A percentile compares a stretch with the other conserved stretches of the same genome.
phyloP scores from a whole-genome alignment of 1,140 invertebrate genomes.

The Temnothorax curvispinosus region DNA sequence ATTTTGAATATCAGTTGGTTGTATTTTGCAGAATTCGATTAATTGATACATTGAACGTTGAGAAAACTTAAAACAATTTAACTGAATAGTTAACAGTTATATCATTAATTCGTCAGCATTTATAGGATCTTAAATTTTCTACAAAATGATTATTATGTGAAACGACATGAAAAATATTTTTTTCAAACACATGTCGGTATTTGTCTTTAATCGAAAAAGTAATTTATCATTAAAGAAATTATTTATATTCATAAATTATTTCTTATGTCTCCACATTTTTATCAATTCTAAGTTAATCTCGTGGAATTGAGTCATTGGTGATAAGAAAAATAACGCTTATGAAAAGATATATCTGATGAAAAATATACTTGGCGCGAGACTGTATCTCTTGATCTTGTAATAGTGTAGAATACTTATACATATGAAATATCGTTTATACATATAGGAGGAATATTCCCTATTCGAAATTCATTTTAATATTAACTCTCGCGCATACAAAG shows the following conservation, averaged over 20 bases:
- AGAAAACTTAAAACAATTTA: not conserved
- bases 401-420: conserved; percentile 19
- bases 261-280: not conserved
- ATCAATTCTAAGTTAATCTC: conserved; percentile 29
- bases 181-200: not conserved
- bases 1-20: not conserved
- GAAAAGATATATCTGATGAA: not conserved
- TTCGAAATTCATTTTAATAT: conserved; percentile 30
- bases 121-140: not conserved
- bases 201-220: not conserved
- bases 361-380: not conserved
- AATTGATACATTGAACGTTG: not conserved
- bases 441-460: not conserved
- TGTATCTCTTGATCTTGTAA: not conserved
- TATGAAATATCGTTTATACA: not conserved
- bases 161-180: not conserved
- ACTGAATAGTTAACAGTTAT: not conserved
- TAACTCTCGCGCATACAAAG: not conserved
- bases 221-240: not conserved
- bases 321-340: not conserved
- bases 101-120: not conserved
- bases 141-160: no score
- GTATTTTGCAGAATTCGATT: not conserved
- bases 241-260: not conserved
- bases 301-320: not conserved